Conservation (phyloP, 2,113 vertebrate genomes). For the Pycnonotus jocosus region DNA sequence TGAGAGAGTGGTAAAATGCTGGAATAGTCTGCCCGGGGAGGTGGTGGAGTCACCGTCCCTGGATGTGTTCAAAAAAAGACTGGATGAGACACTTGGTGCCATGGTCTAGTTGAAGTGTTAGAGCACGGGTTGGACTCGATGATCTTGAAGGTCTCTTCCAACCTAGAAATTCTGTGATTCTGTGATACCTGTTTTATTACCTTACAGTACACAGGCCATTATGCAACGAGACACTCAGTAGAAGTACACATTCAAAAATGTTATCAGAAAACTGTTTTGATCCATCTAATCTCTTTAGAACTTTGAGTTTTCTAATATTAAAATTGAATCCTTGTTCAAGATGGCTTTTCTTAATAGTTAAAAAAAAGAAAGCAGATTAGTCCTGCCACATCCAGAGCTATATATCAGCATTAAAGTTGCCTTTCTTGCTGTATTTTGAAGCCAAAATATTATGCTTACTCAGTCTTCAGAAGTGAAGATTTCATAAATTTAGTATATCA, state of each 20-base stretch:
- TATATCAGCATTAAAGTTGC: neutral
- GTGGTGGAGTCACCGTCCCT: too few species aligned
- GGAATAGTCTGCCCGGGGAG: too few species aligned
- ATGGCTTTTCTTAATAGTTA: neutral
- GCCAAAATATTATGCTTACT: neutral
- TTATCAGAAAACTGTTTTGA: neutral
- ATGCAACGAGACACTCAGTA: neutral
- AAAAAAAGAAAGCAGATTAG: neutral
- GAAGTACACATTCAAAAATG: neutral
- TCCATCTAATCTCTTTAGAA: neutral
- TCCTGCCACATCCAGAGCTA: neutral
- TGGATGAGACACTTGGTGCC: too few species aligned
- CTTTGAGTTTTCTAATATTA: neutral
- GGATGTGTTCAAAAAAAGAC: too few species aligned
- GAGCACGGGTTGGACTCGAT: too few species aligned
- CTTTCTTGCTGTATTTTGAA: neutral
- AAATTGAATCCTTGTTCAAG: neutral
- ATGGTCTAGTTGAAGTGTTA: too few species aligned
- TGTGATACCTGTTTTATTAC: neutral
- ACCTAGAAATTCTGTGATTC: too few species aligned
- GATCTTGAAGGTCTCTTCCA: too few species aligned
- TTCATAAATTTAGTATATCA: neutral
- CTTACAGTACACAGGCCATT: neutral
- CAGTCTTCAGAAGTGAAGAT: neutral
- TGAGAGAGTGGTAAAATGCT: too few species aligned